Conservation (phyloP, 2,113 vertebrate species). For the Plecotus auritus region DNA sequence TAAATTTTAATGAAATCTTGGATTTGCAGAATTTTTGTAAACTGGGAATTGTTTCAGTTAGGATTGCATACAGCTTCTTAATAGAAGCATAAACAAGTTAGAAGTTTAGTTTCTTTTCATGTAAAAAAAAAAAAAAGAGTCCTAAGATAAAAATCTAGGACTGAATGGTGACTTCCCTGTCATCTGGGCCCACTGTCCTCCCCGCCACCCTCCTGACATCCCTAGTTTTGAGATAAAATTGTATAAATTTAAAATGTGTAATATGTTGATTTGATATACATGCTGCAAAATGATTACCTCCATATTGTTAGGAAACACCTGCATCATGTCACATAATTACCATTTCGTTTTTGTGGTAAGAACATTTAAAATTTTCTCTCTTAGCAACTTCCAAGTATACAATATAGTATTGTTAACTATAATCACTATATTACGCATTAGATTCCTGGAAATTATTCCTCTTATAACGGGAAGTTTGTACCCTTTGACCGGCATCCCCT, state of each 20-base stretch:
- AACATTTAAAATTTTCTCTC: background rate
- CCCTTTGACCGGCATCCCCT: background rate
- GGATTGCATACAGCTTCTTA: background rate
- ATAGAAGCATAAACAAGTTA: background rate
- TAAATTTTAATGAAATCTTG: conserved; percentile 22
- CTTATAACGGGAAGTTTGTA: background rate
- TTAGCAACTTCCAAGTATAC: background rate
- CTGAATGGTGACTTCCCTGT: background rate
- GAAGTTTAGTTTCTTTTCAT: background rate
- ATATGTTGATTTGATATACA: background rate
- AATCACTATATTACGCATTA: no score
- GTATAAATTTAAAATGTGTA: background rate
- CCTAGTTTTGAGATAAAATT: background rate
- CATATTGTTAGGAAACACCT: background rate
- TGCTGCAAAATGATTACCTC: background rate
- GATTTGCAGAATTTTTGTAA: background rate
- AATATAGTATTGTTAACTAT: background rate
- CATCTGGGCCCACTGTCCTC: background rate
- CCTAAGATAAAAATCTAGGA: background rate
- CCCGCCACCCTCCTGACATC: accelerated
- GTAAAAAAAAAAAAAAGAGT: background rate
- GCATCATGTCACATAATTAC: background rate
- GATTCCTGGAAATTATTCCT: background rate
- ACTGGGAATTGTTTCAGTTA: background rate
- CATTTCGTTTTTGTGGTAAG: background rate